Evolutionary conservation across 2,888 invertebrate genomes (phyloP).

Genomic region (Meta bourneti): DNA sequence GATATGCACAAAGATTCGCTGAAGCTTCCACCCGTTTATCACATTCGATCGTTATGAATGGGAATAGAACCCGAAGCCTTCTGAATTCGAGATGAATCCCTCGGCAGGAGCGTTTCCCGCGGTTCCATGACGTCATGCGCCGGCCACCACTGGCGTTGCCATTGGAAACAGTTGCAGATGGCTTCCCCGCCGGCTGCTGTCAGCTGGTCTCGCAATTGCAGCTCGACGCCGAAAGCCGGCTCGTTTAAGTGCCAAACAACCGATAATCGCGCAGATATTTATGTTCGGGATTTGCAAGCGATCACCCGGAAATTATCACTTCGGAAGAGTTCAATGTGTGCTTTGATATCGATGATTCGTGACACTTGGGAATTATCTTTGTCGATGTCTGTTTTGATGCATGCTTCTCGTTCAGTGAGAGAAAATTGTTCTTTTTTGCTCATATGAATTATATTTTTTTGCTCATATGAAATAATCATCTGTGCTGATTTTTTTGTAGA

Average conservation of each 20-base stretch:
- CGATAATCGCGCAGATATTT: constrained; percentile 27
- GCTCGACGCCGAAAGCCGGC: constrained; percentile 35
- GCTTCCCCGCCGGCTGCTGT: constrained; percentile 64
- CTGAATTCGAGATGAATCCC: constrained; percentile 55
- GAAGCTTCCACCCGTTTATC: constrained; percentile 27
- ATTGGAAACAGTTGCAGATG: constrained; percentile 77
- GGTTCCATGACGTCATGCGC: constrained; percentile 65
- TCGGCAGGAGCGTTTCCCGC: constrained; percentile 65
- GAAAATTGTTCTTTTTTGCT: too few species aligned
- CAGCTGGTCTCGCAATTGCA: constrained; percentile 57
- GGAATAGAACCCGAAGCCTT: constrained; percentile 21
- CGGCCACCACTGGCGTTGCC: constrained; percentile 75
- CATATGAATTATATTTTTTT: too few species aligned
- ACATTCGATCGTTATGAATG: constrained; percentile 64
- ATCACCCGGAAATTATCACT: not conserved
- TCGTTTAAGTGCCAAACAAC: constrained; percentile 50
- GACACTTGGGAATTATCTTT: not conserved
- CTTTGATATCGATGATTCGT: not conserved
- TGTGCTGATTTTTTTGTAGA: too few species aligned
- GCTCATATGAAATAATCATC: too few species aligned
- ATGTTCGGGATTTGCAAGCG: not conserved
- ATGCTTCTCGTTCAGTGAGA: too few species aligned
- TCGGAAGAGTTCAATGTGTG: not conserved
- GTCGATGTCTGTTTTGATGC: too few species aligned
- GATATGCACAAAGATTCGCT: not conserved